A percentile compares a stretch with the other conserved stretches of the same genome.
Evolutionary conservation across 2,888 invertebrate species (phyloP).

Genomic region (Nemurella pictetii): DNA sequence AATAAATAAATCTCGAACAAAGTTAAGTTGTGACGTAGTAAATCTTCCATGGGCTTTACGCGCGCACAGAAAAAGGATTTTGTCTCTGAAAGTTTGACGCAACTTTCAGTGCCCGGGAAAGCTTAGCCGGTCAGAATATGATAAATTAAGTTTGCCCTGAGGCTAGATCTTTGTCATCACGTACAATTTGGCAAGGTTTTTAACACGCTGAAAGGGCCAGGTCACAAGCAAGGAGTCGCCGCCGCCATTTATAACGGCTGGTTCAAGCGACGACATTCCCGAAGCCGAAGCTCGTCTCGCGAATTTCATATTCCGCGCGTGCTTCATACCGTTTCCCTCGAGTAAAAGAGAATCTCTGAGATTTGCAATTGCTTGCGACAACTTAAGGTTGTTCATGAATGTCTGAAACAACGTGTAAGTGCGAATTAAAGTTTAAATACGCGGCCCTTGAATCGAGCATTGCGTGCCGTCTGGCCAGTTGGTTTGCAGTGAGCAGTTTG

Average conservation of each 20-base stretch:
- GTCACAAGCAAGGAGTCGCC: neutral
- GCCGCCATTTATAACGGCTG: neutral
- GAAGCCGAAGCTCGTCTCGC: no score
- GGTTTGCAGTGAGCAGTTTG: no score
- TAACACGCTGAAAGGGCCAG: neutral
- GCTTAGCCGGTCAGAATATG: neutral
- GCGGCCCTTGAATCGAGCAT: neutral
- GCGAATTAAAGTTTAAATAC: neutral
- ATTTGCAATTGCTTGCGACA: neutral
- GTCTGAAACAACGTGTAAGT: neutral
- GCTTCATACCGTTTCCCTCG: neutral
- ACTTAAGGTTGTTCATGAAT: neutral
- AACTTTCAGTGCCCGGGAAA: neutral
- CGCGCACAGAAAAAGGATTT: neutral
- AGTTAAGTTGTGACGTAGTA: neutral
- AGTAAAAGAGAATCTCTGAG: neutral
- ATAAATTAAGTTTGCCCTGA: neutral
- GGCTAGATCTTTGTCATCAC: neutral
- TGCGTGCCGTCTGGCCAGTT: neutral
- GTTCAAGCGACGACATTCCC: no score
- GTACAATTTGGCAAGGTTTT: neutral
- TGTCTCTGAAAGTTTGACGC: neutral
- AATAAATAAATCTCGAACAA: neutral
- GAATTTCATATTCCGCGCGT: neutral
- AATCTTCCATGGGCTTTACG: neutral